A percentile compares a stretch with the other conserved stretches of the same genome.
phyloP scores from a whole-genome alignment of 2,888 invertebrate species.

The Cantharis nigra region DNA sequence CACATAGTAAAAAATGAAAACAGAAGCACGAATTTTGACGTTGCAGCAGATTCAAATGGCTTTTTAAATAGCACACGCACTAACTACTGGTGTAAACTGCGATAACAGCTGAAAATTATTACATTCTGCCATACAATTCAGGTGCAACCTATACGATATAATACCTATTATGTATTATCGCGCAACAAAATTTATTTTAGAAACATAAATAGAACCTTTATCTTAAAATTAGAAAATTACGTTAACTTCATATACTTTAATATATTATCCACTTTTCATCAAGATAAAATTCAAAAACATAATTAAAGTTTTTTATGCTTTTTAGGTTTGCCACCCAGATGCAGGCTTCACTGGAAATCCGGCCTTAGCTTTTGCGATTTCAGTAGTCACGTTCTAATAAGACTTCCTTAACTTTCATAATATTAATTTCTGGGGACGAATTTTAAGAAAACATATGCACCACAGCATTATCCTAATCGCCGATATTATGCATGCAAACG shows the following conservation, averaged over 20 bases:
- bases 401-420: background rate
- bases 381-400: background rate
- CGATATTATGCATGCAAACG: background rate
- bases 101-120: conserved; percentile 22
- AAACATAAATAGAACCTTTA: background rate
- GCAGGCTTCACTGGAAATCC: background rate
- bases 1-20: conserved; percentile 8
- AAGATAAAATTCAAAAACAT: background rate
- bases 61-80: conserved; percentile 12
- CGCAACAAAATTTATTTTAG: background rate
- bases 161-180: conserved; percentile 12
- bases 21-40: conserved; percentile 11
- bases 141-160: conserved; percentile 8
- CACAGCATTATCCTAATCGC: background rate
- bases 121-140: conserved; percentile 11
- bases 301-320: background rate
- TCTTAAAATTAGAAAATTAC: background rate
- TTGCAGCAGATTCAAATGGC: conserved; percentile 13
- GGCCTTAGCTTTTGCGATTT: background rate
- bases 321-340: background rate
- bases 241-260: background rate
- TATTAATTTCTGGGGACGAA: background rate
- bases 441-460: background rate
- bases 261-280: background rate
- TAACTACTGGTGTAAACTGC: conserved; percentile 18